Evolutionary conservation across 2,888 invertebrate genomes (phyloP).

Genomic region (Polylopha cassiicola): DNA sequence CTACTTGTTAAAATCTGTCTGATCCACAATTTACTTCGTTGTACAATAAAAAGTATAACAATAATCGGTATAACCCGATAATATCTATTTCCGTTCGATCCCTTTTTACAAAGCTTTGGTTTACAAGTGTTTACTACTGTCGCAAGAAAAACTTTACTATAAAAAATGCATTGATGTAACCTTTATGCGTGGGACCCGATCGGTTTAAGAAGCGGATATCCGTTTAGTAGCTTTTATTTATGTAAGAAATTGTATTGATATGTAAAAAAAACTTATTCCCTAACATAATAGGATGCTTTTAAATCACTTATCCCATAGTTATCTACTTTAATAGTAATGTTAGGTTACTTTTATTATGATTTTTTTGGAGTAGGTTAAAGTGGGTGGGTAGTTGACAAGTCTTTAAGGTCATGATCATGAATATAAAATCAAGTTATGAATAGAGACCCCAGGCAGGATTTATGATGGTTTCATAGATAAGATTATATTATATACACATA

Average conservation of each 20-base stretch:
- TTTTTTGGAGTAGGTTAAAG: too few species aligned
- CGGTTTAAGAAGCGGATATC: slow-evolving; percentile 63
- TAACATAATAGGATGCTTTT: neutral
- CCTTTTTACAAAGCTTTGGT: slow-evolving; percentile 34
- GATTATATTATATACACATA: too few species aligned
- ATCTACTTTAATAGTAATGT: too few species aligned
- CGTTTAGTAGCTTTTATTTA: slow-evolving; percentile 48
- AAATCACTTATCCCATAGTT: too few species aligned
- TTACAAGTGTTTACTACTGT: slow-evolving; percentile 48
- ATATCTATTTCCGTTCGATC: slow-evolving; percentile 45
- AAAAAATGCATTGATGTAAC: slow-evolving; percentile 29
- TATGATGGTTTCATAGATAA: too few species aligned
- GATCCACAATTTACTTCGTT: slow-evolving; percentile 6
- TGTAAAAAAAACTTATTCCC: slow-evolving; percentile 6
- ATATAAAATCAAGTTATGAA: too few species aligned
- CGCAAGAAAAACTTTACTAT: slow-evolving; percentile 38
- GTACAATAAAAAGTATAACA: neutral
- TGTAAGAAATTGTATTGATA: slow-evolving; percentile 31
- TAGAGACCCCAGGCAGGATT: too few species aligned
- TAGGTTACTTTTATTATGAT: too few species aligned
- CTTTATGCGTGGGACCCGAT: slow-evolving; percentile 53
- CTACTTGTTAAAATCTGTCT: slow-evolving; percentile 38
- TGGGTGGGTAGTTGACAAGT: too few species aligned
- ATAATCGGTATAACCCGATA: slow-evolving; percentile 41
- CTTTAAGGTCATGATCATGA: too few species aligned